These are phyloP conservation scores for Bradypodion ventrale DNA, from an alignment of 2,797 vertebrate species.

Conservation along the genomic window DNA sequence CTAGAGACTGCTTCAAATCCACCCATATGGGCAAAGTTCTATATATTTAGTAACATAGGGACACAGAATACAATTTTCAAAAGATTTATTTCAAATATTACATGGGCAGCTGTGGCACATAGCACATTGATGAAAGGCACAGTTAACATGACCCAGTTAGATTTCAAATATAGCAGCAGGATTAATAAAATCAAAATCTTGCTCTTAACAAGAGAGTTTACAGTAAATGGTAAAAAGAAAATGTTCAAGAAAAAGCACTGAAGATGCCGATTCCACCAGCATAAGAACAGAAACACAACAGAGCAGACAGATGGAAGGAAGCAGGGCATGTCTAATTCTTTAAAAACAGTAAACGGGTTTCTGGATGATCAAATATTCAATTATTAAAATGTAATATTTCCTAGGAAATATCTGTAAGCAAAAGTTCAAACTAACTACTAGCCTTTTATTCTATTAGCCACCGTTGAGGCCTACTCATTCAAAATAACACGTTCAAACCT, in stretches of 20 bases:
- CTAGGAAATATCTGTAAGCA: slow-evolving; percentile 58
- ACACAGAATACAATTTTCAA: slow-evolving; percentile 24
- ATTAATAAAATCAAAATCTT: slow-evolving; percentile 62
- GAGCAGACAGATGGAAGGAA: slow-evolving; percentile 34
- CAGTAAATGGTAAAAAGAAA: no score
- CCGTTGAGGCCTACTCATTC: slow-evolving; percentile 65
- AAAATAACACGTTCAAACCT: slow-evolving; percentile 41
- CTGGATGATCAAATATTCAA: slow-evolving; percentile 39
- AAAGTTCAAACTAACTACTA: slow-evolving; percentile 68
- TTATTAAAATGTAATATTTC: slow-evolving; percentile 47
- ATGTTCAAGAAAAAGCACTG: background rate
- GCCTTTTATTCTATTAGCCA: slow-evolving; percentile 62
- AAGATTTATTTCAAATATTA: slow-evolving; percentile 84
- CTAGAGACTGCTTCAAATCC: background rate
- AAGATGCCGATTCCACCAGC: slow-evolving; percentile 40
- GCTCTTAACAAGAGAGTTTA: slow-evolving; percentile 19
- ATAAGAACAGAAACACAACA: slow-evolving; percentile 38
- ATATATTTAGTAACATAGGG: slow-evolving; percentile 7
- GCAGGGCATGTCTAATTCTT: slow-evolving; percentile 37
- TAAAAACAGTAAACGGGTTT: slow-evolving; percentile 47
- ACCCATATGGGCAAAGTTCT: background rate
- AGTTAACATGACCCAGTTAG: slow-evolving; percentile 71
- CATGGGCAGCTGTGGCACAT: slow-evolving; percentile 79
- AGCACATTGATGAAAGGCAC: slow-evolving; percentile 88
- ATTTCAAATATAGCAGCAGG: slow-evolving; percentile 75